Evolutionary conservation across 2,888 invertebrate genomes (phyloP), one percentile per base, ranked within the genome.

Genomic region (Pseudeuparius sepicola): DNA sequence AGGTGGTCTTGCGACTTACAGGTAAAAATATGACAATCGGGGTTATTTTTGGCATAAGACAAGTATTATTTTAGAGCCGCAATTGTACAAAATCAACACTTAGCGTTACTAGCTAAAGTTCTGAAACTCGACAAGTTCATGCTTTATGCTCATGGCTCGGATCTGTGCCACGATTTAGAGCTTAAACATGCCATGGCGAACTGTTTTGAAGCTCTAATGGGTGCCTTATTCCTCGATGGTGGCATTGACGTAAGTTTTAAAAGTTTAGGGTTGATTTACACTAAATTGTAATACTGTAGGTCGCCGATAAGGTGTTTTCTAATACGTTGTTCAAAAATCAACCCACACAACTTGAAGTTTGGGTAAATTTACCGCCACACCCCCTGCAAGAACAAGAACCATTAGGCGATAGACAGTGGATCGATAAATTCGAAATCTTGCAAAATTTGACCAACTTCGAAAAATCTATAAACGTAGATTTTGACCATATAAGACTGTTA

Each of bases 201-300:
- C 67, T 96, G 96, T 56, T 97, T 98, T 64, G 98, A 99, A 60
- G 97, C 98, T 0, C 65, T 99, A 14, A 93, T 98, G 92, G 98
- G 94, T 11, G 92, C 97, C 0, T 61, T 98, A 7, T 90, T 92
- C 56, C 64, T 99, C 3, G 98, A 99, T 58, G 90, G 88, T 3
- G 92, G 88, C 1, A 74, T 96, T 9, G 78, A n/a, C n/a, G n/a
- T 77, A 52, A 41, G 36, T 33, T 20, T n/a, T n/a, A n/a, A n/a
- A n/a, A n/a, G n/a, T n/a, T n/a, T n/a, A n/a, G n/a, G n/a, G n/a
- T n/a, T n/a, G n/a, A n/a, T n/a, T n/a, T n/a, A n/a, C n/a, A n/a
- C 38, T 40, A n/a, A n/a, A n/a, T n/a, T n/a, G n/a, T n/a, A n/a
- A n/a, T n/a, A n/a, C n/a, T n/a, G n/a, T n/a, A 78, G 67, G 76